These are phyloP conservation scores for Hiodon tergisus DNA, from an alignment of 2,113 vertebrate genomes.

Conservation along the genomic window DNA sequence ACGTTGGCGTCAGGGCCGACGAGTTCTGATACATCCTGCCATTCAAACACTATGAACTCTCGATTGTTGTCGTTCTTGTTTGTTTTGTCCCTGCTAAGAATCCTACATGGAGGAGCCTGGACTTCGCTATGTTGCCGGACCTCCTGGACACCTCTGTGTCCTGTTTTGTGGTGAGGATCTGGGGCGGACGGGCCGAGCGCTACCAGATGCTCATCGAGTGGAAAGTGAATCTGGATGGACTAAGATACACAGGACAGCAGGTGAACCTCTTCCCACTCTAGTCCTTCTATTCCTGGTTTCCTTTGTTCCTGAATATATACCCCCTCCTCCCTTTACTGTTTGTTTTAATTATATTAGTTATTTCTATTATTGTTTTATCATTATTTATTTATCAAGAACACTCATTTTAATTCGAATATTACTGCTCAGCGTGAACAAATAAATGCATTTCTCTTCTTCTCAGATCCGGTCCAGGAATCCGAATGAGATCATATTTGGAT, in stretches of 20 bases:
- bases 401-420: background rate
- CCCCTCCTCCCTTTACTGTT: too few species aligned
- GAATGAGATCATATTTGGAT: constrained; percentile 96
- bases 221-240: constrained; percentile 90
- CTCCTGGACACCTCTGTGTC: constrained; percentile 89
- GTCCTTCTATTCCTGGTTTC: background rate
- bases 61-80: background rate
- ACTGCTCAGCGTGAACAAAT: too few species aligned
- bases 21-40: background rate
- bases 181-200: constrained; percentile 81
- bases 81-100: constrained; percentile 65
- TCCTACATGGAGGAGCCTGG: constrained; percentile 93
- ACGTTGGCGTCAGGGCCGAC: too few species aligned
- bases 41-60: background rate
- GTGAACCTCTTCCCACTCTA: constrained; percentile 49
- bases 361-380: background rate
- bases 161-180: constrained; percentile 91
- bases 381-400: background rate
- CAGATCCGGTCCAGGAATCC: constrained; percentile 92
- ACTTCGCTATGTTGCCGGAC: constrained; percentile 92
- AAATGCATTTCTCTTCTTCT: constrained; percentile 18
- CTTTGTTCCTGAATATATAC: background rate
- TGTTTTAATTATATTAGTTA: too few species aligned
- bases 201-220: constrained; percentile 91
- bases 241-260: constrained; percentile 93